phyloP scores from a whole-genome alignment of 2,113 vertebrate genomes.

The Gallinago jamesoni region DNA sequence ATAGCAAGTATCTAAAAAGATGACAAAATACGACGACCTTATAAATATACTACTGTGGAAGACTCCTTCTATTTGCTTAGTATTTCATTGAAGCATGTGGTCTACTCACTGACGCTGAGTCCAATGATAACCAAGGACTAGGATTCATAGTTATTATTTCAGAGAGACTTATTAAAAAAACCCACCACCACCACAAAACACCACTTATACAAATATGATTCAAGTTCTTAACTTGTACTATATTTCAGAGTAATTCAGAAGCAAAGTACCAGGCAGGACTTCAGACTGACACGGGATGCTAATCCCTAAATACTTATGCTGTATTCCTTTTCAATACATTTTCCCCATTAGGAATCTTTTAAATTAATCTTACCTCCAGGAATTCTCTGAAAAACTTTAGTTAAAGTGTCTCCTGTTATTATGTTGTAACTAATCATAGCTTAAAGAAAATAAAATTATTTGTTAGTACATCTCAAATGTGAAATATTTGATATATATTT shows the following conservation, averaged over 20 bases:
- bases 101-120: background rate
- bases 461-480: background rate
- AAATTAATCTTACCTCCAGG: slow-evolving; percentile 85
- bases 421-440: slow-evolving; percentile 99
- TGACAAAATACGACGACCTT: background rate
- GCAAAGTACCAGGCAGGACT: background rate
- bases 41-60: background rate
- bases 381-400: slow-evolving; percentile 93
- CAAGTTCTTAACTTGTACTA: background rate
- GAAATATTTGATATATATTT: background rate
- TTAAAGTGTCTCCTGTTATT: slow-evolving; percentile 90
- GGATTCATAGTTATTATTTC: background rate
- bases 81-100: background rate
- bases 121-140: background rate
- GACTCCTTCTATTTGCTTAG: background rate
- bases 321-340: background rate
- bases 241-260: background rate
- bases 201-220: background rate
- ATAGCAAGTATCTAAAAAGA: background rate
- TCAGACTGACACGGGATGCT: background rate
- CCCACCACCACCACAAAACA: background rate
- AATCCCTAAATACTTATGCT: background rate
- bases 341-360: background rate
- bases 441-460: slow-evolving; percentile 61
- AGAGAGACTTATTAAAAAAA: background rate